Evolutionary conservation across 1,140 invertebrate genomes (phyloP).

Genomic region (Ceratosolen solmsi): DNA sequence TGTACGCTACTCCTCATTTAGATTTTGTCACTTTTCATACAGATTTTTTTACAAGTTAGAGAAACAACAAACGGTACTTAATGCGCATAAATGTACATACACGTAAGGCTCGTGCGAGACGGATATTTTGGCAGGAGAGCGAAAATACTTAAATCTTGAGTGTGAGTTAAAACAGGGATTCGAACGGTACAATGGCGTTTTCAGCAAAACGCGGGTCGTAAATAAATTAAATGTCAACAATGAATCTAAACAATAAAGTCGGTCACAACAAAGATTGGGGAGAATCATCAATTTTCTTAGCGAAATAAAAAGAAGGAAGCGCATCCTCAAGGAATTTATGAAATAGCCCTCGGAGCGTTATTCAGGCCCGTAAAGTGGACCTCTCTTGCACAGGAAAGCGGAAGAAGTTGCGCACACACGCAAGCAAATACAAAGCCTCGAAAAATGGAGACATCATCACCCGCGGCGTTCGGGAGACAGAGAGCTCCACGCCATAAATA

Average conservation of each 20-base stretch:
- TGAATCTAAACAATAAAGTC: not conserved
- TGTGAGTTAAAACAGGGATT: too few species aligned
- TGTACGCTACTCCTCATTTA: too few species aligned
- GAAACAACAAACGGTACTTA: too few species aligned
- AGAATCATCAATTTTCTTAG: not conserved
- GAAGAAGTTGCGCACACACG: not conserved
- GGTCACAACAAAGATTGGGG: not conserved
- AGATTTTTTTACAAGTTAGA: too few species aligned
- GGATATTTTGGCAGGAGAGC: too few species aligned
- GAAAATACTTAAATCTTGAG: too few species aligned
- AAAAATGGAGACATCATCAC: conserved; percentile 20
- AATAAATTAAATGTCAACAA: not conserved
- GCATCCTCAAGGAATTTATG: not conserved
- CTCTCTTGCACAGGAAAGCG: not conserved
- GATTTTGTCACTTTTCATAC: too few species aligned
- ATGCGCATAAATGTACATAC: too few species aligned
- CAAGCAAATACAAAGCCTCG: not conserved
- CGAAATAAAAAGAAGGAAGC: not conserved
- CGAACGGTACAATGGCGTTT: too few species aligned
- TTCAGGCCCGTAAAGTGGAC: conserved; percentile 2
- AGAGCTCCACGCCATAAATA: conserved; percentile 28
- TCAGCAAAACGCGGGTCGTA: not conserved
- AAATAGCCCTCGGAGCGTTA: not conserved
- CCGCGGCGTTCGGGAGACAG: not conserved
- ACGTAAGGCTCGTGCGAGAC: too few species aligned